phyloP scores from a whole-genome alignment of 1,140 invertebrate species.

The Ganaspis sp. region DNA sequence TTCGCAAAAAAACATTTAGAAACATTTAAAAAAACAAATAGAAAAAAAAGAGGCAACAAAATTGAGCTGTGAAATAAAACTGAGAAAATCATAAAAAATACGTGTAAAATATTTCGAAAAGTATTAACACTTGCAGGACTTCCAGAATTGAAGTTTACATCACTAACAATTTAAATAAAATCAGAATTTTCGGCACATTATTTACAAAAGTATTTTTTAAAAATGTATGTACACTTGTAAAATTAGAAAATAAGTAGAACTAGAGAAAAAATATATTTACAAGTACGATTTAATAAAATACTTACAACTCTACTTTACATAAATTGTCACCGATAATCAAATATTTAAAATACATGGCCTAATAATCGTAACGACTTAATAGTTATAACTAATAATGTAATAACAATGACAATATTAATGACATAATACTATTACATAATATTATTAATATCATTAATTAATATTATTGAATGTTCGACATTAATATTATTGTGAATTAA shows the following conservation, averaged over 20 bases:
- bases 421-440: not conserved
- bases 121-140: not conserved
- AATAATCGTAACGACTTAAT: too few species aligned
- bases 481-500: too few species aligned
- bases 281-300: not conserved
- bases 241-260: not conserved
- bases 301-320: slow-evolving; percentile 5
- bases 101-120: slow-evolving; percentile 11
- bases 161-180: slow-evolving; percentile 1
- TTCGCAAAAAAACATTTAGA: too few species aligned
- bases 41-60: too few species aligned
- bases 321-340: slow-evolving; percentile 5
- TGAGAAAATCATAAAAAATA: not conserved
- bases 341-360: not conserved
- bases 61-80: too few species aligned
- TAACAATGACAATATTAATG: too few species aligned
- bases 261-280: not conserved
- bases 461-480: too few species aligned
- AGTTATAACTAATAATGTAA: too few species aligned
- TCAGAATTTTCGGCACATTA: slow-evolving; percentile 4
- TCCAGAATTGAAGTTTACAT: not conserved
- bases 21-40: too few species aligned
- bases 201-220: slow-evolving; percentile 16
- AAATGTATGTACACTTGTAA: slow-evolving; percentile 21
- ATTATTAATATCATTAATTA: too few species aligned